Conservation (phyloP, 2,797 vertebrate genomes). For the Nyctalus aviator region DNA sequence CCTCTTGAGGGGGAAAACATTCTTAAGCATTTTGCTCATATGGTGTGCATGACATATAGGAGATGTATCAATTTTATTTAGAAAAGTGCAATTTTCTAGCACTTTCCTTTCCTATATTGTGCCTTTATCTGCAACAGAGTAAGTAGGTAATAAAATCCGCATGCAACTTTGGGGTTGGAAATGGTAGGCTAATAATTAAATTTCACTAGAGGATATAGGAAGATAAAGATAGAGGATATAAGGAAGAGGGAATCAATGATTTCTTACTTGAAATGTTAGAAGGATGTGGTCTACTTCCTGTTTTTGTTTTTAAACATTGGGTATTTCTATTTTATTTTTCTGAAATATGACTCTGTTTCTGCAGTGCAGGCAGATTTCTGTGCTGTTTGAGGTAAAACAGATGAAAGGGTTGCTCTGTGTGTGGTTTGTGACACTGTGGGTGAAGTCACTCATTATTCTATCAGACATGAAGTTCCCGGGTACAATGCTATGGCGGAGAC, state of each 20-base stretch:
- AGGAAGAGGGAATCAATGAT: not conserved
- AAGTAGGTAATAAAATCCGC: conserved; percentile 15
- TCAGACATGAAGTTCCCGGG: not conserved
- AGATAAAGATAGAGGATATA: not conserved
- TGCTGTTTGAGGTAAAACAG: not conserved
- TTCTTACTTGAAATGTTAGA: not conserved
- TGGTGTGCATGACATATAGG: not conserved
- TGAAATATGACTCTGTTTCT: not conserved
- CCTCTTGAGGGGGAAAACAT: not conserved
- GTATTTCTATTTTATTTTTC: not conserved
- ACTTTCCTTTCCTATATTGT: not conserved
- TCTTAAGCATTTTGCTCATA: not conserved
- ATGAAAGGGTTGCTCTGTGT: not conserved
- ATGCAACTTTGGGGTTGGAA: not conserved
- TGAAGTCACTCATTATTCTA: conserved; percentile 27
- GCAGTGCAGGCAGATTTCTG: not conserved
- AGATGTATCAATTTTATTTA: not conserved
- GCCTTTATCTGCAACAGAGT: not conserved
- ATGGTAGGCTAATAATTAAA: not conserved
- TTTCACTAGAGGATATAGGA: not conserved
- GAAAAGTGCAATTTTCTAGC: not conserved
- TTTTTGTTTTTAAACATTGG: not conserved
- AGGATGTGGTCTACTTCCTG: not conserved
- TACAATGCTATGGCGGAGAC: not conserved
- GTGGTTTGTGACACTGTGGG: not conserved